These are phyloP conservation scores for Drosophila teissieri DNA, from an alignment of 1,140 invertebrate genomes.

Conservation along the genomic window DNA sequence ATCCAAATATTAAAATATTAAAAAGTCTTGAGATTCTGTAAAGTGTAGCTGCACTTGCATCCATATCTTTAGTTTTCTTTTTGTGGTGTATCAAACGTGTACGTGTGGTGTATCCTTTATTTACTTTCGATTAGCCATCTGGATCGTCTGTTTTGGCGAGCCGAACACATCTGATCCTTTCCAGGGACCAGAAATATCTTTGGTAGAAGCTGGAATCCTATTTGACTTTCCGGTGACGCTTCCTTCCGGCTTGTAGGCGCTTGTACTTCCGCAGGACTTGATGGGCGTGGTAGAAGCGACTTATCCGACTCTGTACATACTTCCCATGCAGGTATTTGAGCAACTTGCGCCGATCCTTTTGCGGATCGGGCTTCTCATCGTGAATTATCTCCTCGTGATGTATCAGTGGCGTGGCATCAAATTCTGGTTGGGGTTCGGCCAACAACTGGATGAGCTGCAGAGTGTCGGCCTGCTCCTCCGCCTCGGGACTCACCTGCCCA, in stretches of 20 bases:
- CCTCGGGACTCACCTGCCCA: conserved; percentile 7
- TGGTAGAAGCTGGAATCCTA: conserved; percentile 48
- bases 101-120: conserved; percentile 48
- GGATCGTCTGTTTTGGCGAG: conserved; percentile 2
- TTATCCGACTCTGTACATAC: conserved; percentile 70
- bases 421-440: conserved; percentile 48
- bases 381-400: conserved; percentile 50
- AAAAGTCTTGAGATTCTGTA: conserved; percentile 79
- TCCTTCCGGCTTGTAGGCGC: conserved; percentile 18
- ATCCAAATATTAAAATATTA: conserved; percentile 40
- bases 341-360: conserved; percentile 48
- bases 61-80: conserved; percentile 16
- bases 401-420: conserved; percentile 14
- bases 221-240: conserved; percentile 6
- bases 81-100: conserved; percentile 45
- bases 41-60: conserved; percentile 46
- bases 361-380: conserved; percentile 38
- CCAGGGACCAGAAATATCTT: conserved; percentile 33
- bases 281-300: conserved; percentile 69
- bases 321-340: conserved; percentile 78
- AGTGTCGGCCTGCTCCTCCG: conserved; percentile 37
- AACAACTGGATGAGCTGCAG: conserved; percentile 69
- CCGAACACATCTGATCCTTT: conserved; percentile 31
- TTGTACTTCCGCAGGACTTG: conserved; percentile 72
- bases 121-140: conserved; percentile 55